Conservation (phyloP, 2,797 vertebrate genomes). For the Okamejei kenojei region DNA sequence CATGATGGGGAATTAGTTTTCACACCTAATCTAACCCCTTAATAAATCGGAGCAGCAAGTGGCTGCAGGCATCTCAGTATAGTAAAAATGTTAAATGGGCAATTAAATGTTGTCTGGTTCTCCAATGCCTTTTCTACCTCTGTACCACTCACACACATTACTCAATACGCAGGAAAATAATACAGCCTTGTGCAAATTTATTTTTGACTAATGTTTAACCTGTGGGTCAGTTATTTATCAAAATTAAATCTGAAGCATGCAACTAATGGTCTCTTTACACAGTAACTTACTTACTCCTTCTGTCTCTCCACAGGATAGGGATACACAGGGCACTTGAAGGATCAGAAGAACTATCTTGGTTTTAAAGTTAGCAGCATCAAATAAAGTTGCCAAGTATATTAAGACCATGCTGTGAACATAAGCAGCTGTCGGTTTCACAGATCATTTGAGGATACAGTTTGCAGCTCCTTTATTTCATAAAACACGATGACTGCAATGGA, state of each 20-base stretch:
- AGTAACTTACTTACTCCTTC: not conserved
- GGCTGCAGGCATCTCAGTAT: too few species aligned
- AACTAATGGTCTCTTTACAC: not conserved
- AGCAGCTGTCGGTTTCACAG: constrained; percentile 27
- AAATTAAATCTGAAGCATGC: not conserved
- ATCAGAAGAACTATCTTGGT: not conserved
- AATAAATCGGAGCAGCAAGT: not conserved
- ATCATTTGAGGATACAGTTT: constrained; percentile 23
- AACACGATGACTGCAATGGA: constrained; percentile 18
- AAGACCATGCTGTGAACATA: constrained; percentile 1
- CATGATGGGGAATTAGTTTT: not conserved
- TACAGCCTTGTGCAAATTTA: not conserved
- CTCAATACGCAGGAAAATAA: not conserved
- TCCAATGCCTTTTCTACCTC: not conserved
- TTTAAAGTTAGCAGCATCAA: not conserved
- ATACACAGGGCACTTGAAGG: not conserved
- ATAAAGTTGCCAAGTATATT: not conserved
- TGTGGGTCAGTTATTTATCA: not conserved
- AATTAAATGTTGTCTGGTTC: not conserved
- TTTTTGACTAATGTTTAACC: not conserved
- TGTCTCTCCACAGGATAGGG: not conserved
- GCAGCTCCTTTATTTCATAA: constrained; percentile 19
- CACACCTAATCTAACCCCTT: not conserved
- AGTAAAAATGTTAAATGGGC: not conserved
- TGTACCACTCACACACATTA: not conserved